These are phyloP conservation scores for Apis cerana DNA, from an alignment of 1,140 invertebrate genomes.

Conservation along the genomic window DNA sequence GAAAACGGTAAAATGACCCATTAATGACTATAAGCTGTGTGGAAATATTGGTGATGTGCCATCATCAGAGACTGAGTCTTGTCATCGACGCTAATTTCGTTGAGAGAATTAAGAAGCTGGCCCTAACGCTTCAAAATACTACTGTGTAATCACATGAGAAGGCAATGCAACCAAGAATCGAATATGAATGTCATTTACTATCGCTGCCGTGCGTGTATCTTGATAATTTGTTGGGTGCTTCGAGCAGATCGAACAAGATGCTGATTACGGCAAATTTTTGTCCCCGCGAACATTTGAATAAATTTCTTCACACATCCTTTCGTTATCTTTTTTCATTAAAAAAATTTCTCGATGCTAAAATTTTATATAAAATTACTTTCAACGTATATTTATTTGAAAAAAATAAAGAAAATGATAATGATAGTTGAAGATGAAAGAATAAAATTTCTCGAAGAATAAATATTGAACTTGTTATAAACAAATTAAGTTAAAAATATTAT, in stretches of 20 bases:
- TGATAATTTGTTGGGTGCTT: constrained; percentile 26
- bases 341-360: not conserved
- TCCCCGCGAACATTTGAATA: not conserved
- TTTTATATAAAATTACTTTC: too few species aligned
- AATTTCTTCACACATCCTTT: constrained; percentile 1
- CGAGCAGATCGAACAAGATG: not conserved
- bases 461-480: too few species aligned
- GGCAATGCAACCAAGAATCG: not conserved
- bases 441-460: too few species aligned
- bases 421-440: too few species aligned
- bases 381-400: too few species aligned
- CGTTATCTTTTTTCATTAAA: not conserved
- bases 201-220: constrained; percentile 3
- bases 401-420: too few species aligned
- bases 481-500: too few species aligned
- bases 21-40: constrained; percentile 55
- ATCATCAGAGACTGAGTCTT: constrained; percentile 36
- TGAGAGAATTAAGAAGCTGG: constrained; percentile 37
- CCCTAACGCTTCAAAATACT: not conserved
- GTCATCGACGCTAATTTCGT: constrained; percentile 35
- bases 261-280: not conserved
- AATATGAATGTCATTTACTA: not conserved
- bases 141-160: constrained; percentile 21
- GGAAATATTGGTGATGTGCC: constrained; percentile 30
- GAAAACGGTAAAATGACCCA: constrained; percentile 29